Evolutionary conservation across 2,888 invertebrate genomes (phyloP).

Genomic region (Hypomecis atomaria): DNA sequence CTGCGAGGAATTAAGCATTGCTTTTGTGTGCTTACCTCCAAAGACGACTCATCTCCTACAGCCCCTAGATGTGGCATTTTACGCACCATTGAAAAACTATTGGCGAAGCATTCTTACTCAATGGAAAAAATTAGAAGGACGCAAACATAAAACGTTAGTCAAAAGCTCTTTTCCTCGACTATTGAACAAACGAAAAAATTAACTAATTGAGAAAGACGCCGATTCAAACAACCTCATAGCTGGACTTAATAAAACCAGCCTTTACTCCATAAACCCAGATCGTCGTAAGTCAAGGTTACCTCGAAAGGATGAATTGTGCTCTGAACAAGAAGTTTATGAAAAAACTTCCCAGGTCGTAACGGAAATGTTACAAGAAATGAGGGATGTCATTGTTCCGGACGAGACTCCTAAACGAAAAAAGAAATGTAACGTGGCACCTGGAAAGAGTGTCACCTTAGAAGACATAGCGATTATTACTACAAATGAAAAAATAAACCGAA

Average conservation of each 20-base stretch:
- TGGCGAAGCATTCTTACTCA: slow-evolving; percentile 2
- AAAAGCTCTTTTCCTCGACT: neutral
- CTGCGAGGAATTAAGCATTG: neutral
- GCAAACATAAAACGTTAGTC: slow-evolving; percentile 4
- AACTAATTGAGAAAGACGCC: neutral
- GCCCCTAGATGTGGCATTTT: slow-evolving; percentile 3
- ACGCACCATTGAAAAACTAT: neutral
- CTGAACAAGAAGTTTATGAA: slow-evolving; percentile 2
- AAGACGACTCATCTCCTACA: neutral
- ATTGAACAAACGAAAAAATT: neutral
- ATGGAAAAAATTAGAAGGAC: neutral
- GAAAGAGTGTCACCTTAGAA: slow-evolving; percentile 1
- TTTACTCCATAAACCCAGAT: neutral
- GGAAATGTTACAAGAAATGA: slow-evolving; percentile 7
- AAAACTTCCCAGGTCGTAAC: neutral
- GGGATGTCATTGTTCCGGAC: neutral
- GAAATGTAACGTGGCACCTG: slow-evolving; percentile 4
- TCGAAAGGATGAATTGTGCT: too few species aligned
- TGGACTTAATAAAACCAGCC: neutral
- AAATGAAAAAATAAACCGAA: neutral
- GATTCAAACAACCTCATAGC: neutral
- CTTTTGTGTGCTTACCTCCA: slow-evolving; percentile 1
- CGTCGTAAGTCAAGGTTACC: neutral
- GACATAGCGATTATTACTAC: neutral
- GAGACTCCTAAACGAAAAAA: neutral